Base-by-base conservation (phyloP, 2,797 vertebrate genomes). In the Cyprinodon diabolis region DNA sequence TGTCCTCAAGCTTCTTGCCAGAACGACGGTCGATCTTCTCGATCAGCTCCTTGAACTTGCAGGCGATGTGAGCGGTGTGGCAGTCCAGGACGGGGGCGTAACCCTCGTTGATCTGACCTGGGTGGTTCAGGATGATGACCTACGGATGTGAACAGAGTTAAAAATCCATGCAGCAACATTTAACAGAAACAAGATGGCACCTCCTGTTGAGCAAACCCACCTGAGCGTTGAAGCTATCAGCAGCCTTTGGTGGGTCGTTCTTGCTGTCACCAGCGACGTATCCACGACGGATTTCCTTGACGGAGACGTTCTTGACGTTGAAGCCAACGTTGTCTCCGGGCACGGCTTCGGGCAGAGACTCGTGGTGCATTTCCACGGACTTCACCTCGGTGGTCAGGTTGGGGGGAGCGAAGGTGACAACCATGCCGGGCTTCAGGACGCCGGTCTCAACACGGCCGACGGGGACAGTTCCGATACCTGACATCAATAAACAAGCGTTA, bases 21-120 rank as follows among this genome's bases (percentile, higher is more conserved):
- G 95, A 95, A 83, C 95, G 94, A 66, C 96, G 95, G 84, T 96
- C 95, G 1, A 96, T 96, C 89, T 96, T 96, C 89, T 96, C 95
- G 69, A 92, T 95, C 51, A 96, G 93, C 83, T 96, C 95, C 2
- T 86, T 84, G 89, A 96, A 96, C 86, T 95, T 96, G 90, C 94
- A 95, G 87, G 95, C 94, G 17, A 96, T 95, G 90, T 96, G 94
- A 87, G 94, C 94, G 0, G 95, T 96, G 81, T 96, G 95, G 82
- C 95, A 96, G 63, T 95, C 95, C 67, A 96, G 90, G 62, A 95
- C 94, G 0, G 95, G 95, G 55, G 95, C 92, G 14, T 95, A 96
- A 45, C 95, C 95, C 80, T 91, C 89, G 35, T 78, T 78, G 75
- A 95, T 96, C 91, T 94, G 93, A 23, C 95, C 95, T 0, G 95